phyloP scores from a whole-genome alignment of 1,140 invertebrate genomes.

The Thaumetopoea pityocampa region DNA sequence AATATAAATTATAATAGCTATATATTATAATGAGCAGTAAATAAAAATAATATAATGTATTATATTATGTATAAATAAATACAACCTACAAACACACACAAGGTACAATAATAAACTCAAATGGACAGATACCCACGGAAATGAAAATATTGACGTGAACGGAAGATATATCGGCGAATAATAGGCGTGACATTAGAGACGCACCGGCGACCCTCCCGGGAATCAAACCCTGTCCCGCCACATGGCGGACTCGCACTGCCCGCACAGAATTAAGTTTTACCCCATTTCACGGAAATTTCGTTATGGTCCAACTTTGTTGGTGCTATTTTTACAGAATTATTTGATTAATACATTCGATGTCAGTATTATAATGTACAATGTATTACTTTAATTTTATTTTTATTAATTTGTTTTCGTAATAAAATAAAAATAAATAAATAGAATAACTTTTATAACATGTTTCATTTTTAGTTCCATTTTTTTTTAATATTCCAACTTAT shows the following conservation, averaged over 20 bases:
- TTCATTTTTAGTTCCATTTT: too few species aligned
- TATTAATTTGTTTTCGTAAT: not conserved
- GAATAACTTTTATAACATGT: too few species aligned
- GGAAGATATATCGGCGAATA: slow-evolving; percentile 67
- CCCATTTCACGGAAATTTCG: slow-evolving; percentile 69
- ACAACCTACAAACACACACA: slow-evolving; percentile 3
- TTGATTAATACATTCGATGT: not conserved
- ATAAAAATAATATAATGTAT: too few species aligned
- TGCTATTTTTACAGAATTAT: slow-evolving; percentile 7
- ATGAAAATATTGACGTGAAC: slow-evolving; percentile 64
- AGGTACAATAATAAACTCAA: slow-evolving; percentile 43
- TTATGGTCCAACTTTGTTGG: slow-evolving; percentile 36
- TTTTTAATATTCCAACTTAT: too few species aligned
- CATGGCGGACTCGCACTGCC: slow-evolving; percentile 46
- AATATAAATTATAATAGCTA: too few species aligned
- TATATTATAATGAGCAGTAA: too few species aligned
- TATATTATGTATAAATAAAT: slow-evolving; percentile 8
- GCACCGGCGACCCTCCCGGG: slow-evolving; percentile 49
- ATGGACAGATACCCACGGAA: slow-evolving; percentile 50
- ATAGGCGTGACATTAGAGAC: slow-evolving; percentile 68
- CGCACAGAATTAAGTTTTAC: slow-evolving; percentile 56
- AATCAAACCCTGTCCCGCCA: slow-evolving; percentile 54
- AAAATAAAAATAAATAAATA: too few species aligned
- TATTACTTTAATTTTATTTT: too few species aligned
- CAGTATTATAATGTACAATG: too few species aligned